Evolutionary conservation across 2,888 invertebrate species (phyloP).

Genomic region (Cheilosia variabilis): DNA sequence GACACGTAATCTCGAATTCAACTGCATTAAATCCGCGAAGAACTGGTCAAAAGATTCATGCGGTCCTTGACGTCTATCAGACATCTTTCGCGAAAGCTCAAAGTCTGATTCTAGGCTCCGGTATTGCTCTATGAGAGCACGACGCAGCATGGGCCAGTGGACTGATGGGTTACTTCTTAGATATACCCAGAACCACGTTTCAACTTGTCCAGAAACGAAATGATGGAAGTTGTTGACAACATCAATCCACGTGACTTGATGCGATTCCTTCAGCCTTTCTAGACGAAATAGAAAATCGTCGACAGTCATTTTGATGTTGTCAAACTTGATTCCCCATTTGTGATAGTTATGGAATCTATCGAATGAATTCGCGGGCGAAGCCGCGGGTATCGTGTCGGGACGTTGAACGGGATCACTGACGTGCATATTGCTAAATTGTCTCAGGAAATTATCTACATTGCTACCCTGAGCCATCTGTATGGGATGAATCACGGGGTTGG

Average conservation of each 20-base stretch:
- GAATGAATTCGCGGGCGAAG: neutral
- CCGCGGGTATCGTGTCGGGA: too few species aligned
- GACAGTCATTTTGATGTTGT: neutral
- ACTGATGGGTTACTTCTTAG: neutral
- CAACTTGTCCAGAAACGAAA: neutral
- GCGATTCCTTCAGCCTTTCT: neutral
- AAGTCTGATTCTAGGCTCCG: neutral
- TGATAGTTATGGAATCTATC: neutral
- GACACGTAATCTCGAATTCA: neutral
- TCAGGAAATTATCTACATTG: too few species aligned
- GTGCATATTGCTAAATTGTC: too few species aligned
- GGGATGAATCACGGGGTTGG: too few species aligned
- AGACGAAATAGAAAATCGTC: neutral
- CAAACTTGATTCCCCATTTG: conserved; percentile 5
- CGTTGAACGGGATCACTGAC: too few species aligned
- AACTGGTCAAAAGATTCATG: neutral
- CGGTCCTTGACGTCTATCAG: neutral
- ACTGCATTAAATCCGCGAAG: neutral
- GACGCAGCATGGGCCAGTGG: neutral
- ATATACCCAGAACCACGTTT: conserved; percentile 10
- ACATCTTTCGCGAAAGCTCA: neutral
- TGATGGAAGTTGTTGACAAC: conserved; percentile 4
- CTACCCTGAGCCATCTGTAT: too few species aligned
- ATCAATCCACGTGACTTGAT: neutral
- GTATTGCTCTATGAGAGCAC: neutral